A percentile compares a stretch with the other conserved stretches of the same genome.
Conservation (phyloP, 1,140 invertebrate genomes). For the Euura saliciscinereae region DNA sequence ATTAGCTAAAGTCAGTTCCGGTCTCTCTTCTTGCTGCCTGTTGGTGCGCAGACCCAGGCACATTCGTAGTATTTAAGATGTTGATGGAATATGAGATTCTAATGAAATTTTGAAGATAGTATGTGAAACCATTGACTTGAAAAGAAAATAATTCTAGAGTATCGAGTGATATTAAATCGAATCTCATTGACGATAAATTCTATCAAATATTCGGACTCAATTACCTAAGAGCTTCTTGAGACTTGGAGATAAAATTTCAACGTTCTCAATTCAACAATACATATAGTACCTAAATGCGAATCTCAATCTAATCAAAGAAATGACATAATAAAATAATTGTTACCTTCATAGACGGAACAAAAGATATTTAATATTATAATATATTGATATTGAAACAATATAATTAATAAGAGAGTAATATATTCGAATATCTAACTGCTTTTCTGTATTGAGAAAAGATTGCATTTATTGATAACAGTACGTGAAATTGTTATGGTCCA, state of each 20-base stretch:
- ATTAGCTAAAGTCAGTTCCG: constrained; percentile 74
- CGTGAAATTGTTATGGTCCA: neutral
- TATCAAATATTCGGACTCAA: neutral
- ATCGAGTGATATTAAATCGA: neutral
- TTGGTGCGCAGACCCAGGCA: constrained; percentile 69
- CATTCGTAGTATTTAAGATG: constrained; percentile 64
- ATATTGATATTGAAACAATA: constrained; percentile 29
- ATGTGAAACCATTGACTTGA: constrained; percentile 1
- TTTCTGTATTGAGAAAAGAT: neutral
- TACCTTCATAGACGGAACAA: neutral
- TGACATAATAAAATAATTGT: neutral
- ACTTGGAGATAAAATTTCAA: neutral
- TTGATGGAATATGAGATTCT: neutral
- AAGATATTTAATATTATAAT: constrained; percentile 16
- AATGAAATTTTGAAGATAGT: constrained; percentile 4
- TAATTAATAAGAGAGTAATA: constrained; percentile 14
- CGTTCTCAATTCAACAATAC: constrained; percentile 5
- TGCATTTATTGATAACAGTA: constrained; percentile 7
- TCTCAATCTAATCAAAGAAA: constrained; percentile 1
- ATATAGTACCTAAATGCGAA: neutral
- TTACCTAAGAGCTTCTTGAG: neutral
- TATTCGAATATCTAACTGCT: constrained; percentile 10
- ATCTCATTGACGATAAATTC: neutral
- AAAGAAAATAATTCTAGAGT: constrained; percentile 19
- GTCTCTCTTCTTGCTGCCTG: constrained; percentile 79